These are phyloP conservation scores for Orchestes rusci DNA, from an alignment of 2,888 invertebrate species.

Conservation along the genomic window DNA sequence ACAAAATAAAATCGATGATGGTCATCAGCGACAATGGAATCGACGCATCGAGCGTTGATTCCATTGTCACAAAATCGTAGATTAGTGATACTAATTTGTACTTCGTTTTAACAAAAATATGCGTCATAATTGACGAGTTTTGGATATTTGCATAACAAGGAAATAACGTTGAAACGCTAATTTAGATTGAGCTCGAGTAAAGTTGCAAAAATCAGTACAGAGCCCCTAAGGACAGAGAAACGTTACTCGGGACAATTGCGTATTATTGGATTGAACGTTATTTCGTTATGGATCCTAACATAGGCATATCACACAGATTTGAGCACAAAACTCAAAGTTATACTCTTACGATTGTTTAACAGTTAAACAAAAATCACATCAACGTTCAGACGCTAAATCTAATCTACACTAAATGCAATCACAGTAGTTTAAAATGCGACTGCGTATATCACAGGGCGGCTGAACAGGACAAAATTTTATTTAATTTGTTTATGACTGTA, in stretches of 20 bases:
- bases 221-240: constrained; percentile 25
- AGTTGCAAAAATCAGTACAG: constrained; percentile 33
- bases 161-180: constrained; percentile 35
- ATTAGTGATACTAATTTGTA: constrained; percentile 38
- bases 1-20: constrained; percentile 13
- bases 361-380: constrained; percentile 42
- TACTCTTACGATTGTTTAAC: constrained; percentile 40
- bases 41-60: too few species aligned
- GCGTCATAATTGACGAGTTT: constrained; percentile 38
- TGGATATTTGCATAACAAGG: constrained; percentile 32
- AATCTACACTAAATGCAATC: constrained; percentile 35
- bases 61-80: not conserved
- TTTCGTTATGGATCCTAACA: constrained; percentile 17
- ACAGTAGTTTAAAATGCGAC: constrained; percentile 28
- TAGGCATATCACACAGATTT: constrained; percentile 33
- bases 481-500: constrained; percentile 3
- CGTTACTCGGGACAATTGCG: not conserved
- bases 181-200: too few species aligned
- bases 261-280: constrained; percentile 16
- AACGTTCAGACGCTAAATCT: constrained; percentile 37
- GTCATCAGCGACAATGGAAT: too few species aligned
- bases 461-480: constrained; percentile 43
- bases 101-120: constrained; percentile 44
- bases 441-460: constrained; percentile 44
- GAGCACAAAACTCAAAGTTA: constrained; percentile 41